phyloP scores from a whole-genome alignment of 2,888 invertebrate genomes.

The Pristionchus arcanus region DNA sequence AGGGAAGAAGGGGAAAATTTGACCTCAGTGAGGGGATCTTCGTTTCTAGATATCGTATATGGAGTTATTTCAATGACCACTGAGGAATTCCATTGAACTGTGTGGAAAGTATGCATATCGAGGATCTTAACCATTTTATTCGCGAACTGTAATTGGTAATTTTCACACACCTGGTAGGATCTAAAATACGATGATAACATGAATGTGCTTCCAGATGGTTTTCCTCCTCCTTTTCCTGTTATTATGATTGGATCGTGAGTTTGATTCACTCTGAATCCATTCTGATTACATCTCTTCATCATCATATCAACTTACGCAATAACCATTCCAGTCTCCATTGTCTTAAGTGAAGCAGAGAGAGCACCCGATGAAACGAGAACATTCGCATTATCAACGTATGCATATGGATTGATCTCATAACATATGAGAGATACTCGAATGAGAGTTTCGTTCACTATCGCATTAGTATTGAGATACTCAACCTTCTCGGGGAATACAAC shows the following conservation, averaged over 20 bases:
- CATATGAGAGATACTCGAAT: conserved; percentile 59
- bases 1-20: not conserved
- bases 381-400: conserved; percentile 67
- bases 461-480: conserved; percentile 47
- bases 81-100: conserved; percentile 70
- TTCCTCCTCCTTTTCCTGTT: conserved; percentile 50
- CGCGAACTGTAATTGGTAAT: conserved; percentile 23
- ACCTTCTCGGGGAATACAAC: conserved; percentile 52
- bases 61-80: conserved; percentile 61
- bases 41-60: not conserved
- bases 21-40: not conserved
- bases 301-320: conserved; percentile 54
- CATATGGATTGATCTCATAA: conserved; percentile 64
- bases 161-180: conserved; percentile 56
- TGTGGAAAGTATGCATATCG: conserved; percentile 67
- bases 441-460: conserved; percentile 16
- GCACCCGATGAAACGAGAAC: conserved; percentile 67
- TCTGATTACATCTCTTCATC: not conserved
- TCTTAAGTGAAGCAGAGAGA: conserved; percentile 65
- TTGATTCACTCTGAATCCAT: conserved; percentile 54
- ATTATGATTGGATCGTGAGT: conserved; percentile 53
- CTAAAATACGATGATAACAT: conserved; percentile 53
- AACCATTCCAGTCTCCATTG: conserved; percentile 58
- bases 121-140: conserved; percentile 61
- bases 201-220: not conserved